Percentiles rank a stretch among this genome's conserved stretches.
Evolutionary conservation across 2,888 invertebrate genomes (phyloP).

Genomic region (Sinodicranocentrus sp.): DNA sequence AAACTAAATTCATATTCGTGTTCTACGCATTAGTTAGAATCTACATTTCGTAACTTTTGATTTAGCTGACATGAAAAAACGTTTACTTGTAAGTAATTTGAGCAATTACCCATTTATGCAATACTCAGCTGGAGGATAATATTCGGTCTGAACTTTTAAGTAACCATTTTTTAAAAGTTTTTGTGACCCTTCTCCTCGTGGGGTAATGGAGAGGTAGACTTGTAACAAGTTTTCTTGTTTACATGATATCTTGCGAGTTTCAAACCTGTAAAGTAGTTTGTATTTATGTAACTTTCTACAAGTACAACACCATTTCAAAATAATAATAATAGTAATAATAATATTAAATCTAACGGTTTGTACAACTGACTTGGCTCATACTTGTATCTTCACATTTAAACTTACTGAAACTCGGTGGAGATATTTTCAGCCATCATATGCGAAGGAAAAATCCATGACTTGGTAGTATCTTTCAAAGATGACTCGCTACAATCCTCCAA

Average conservation of each 20-base stretch:
- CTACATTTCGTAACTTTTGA: no score
- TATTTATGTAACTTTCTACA: constrained; percentile 10
- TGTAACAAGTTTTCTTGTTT: background rate
- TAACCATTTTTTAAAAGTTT: constrained; percentile 65
- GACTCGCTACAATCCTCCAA: constrained; percentile 8
- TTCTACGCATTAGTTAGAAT: no score
- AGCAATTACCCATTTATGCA: constrained; percentile 68
- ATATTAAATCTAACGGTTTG: no score
- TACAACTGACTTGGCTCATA: no score
- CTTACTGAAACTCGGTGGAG: constrained; percentile 52
- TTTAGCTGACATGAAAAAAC: no score
- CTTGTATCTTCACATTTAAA: background rate
- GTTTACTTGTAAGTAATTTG: no score
- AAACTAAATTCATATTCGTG: no score
- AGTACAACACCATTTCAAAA: no score
- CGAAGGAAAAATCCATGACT: constrained; percentile 40
- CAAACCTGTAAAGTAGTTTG: constrained; percentile 33
- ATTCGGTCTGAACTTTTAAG: constrained; percentile 49
- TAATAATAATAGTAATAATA: no score
- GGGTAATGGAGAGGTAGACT: constrained; percentile 13
- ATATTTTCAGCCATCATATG: constrained; percentile 66
- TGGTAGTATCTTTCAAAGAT: background rate
- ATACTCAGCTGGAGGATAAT: constrained; percentile 59
- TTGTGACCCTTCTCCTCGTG: background rate
- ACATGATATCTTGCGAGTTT: constrained; percentile 24